Conservation (phyloP, 2,888 invertebrate genomes). For the Troilus luridus region DNA sequence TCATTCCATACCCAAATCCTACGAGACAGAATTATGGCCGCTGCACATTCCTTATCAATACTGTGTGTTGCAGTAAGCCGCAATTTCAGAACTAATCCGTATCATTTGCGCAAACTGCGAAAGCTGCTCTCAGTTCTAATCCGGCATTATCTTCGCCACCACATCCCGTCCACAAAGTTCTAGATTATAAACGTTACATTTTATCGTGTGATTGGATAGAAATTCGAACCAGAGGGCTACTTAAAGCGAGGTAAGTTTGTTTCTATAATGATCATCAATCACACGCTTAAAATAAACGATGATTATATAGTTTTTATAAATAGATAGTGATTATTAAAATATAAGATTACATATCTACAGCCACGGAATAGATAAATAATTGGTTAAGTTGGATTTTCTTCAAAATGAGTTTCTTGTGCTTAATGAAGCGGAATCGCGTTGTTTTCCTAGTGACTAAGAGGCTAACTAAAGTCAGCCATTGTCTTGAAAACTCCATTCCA, state of each 20-base stretch:
- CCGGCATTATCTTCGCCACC: constrained; percentile 8
- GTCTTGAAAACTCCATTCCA: too few species aligned
- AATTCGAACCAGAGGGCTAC: not conserved
- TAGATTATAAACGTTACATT: constrained; percentile 19
- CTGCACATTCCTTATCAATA: constrained; percentile 8
- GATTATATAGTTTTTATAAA: not conserved
- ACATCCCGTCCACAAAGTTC: not conserved
- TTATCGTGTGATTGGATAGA: not conserved
- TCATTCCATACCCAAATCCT: not conserved
- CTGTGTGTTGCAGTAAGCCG: not conserved
- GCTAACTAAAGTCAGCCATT: too few species aligned
- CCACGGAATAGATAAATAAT: too few species aligned
- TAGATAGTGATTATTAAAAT: too few species aligned
- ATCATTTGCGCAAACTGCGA: constrained; percentile 33
- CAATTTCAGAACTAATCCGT: constrained; percentile 39
- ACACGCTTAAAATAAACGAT: not conserved
- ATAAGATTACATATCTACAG: too few species aligned
- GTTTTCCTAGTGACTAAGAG: too few species aligned
- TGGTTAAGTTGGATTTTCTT: too few species aligned
- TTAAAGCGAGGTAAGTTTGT: not conserved
- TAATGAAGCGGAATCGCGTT: too few species aligned
- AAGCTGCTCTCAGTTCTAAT: not conserved
- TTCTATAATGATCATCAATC: not conserved
- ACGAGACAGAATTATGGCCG: not conserved
- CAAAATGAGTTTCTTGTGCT: too few species aligned